A percentile compares a stretch with the other conserved stretches of the same genome.
Evolutionary conservation across 2,113 vertebrate species (phyloP).

Genomic region (human): DNA sequence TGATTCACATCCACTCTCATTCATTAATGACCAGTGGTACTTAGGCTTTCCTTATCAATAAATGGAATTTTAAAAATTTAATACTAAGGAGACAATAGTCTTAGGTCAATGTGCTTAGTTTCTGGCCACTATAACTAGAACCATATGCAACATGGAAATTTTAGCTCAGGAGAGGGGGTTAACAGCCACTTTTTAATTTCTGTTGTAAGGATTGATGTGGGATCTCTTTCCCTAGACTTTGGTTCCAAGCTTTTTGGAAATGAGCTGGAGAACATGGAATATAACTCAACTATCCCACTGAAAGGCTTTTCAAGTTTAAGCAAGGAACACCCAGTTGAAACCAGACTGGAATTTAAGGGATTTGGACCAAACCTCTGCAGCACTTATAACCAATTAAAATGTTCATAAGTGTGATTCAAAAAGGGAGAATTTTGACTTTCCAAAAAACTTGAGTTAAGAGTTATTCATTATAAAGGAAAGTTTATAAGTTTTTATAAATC

Average conservation of each 20-base stretch:
- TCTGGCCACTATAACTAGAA: slow-evolving; percentile 36
- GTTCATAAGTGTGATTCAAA: neutral
- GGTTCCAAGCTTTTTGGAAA: slow-evolving; percentile 17
- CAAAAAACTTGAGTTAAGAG: neutral
- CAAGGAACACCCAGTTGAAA: neutral
- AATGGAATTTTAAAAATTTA: neutral
- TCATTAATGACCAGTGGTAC: neutral
- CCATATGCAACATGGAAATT: neutral
- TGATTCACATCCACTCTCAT: neutral
- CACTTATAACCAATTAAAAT: slow-evolving; percentile 32
- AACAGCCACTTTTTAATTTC: slow-evolving; percentile 22
- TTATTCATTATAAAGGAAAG: neutral
- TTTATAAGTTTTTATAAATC: neutral
- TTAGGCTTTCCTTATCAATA: neutral
- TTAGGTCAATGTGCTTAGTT: neutral
- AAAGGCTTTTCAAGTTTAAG: slow-evolving; percentile 37
- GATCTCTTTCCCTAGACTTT: neutral
- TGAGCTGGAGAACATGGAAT: slow-evolving; percentile 16
- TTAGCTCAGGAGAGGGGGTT: neutral
- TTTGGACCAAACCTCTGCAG: slow-evolving; percentile 23
- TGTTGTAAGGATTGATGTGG: slow-evolving; percentile 5
- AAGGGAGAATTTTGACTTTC: neutral
- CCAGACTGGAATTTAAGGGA: neutral
- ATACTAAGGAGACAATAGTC: neutral
- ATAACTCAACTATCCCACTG: neutral